Conservation (phyloP, 2,888 invertebrate genomes). For the Phaonia tiefii region DNA sequence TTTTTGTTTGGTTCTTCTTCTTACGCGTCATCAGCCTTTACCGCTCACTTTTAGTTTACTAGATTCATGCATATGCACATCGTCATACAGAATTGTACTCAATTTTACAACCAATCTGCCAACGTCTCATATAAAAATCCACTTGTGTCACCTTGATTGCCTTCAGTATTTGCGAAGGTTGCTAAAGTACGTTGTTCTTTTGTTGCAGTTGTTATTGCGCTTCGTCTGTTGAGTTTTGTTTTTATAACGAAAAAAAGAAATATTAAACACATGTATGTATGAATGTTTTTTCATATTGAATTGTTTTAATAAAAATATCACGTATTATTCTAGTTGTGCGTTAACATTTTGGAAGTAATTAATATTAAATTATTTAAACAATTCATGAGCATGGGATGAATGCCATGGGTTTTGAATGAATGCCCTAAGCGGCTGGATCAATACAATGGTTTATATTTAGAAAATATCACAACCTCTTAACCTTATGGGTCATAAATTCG, state of each 20-base stretch:
- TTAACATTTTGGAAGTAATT: conserved; percentile 1
- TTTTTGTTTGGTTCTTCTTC: no score
- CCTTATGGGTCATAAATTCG: no score
- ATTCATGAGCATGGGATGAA: no score
- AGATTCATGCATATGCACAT: no score
- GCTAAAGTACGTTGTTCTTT: conserved; percentile 62
- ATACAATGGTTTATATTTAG: no score
- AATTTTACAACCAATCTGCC: not conserved
- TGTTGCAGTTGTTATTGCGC: conserved; percentile 23
- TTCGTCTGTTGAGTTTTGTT: conserved; percentile 26
- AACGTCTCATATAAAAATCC: conserved; percentile 16
- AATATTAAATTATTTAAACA: conserved; percentile 21
- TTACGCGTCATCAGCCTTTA: no score
- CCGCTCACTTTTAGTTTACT: no score
- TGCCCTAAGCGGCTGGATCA: no score
- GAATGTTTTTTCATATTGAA: conserved; percentile 1
- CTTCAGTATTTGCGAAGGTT: conserved; percentile 51
- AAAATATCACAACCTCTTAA: no score
- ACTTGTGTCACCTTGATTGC: conserved; percentile 60
- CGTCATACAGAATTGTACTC: not conserved
- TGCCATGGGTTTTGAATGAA: no score
- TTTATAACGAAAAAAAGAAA: conserved; percentile 53
- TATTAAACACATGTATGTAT: conserved; percentile 27
- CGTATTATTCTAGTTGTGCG: conserved; percentile 14
- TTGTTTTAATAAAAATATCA: conserved; percentile 26